A percentile compares a stretch with the other conserved stretches of the same genome.
Conservation (phyloP, 2,797 vertebrate species). For the Moxostoma hubbsi region DNA sequence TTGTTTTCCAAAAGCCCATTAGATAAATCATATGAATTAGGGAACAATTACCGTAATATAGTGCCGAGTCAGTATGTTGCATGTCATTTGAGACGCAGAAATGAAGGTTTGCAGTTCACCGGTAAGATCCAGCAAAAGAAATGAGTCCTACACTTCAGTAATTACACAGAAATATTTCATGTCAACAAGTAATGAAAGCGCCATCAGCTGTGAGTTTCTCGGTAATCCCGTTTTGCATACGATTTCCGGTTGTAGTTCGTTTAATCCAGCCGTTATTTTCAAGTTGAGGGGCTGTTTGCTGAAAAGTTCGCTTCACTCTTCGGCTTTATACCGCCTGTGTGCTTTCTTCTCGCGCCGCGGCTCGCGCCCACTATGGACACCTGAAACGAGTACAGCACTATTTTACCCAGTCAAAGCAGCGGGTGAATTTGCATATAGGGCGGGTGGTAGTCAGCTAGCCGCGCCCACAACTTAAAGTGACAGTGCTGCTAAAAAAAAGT, state of each 20-base stretch:
- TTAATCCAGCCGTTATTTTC: background rate
- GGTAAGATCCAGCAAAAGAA: constrained; percentile 19
- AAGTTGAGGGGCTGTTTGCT: background rate
- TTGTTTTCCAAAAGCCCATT: background rate
- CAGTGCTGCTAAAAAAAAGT: constrained; percentile 45
- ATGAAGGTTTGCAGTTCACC: constrained; percentile 28
- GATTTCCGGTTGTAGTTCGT: too few species aligned
- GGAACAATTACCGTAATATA: constrained; percentile 52
- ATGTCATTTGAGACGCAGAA: constrained; percentile 53
- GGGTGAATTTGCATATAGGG: constrained; percentile 72
- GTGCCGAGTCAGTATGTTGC: constrained; percentile 25
- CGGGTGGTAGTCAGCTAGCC: constrained; percentile 69
- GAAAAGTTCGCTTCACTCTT: constrained; percentile 24
- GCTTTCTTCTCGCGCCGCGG: constrained; percentile 52
- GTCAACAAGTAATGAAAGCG: constrained; percentile 5
- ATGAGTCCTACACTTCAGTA: background rate
- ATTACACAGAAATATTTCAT: constrained; percentile 23
- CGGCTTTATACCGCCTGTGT: constrained; percentile 40
- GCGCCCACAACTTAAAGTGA: constrained; percentile 77
- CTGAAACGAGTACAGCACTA: constrained; percentile 71
- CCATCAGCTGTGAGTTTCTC: background rate
- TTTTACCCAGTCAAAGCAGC: constrained; percentile 64
- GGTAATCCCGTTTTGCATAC: too few species aligned
- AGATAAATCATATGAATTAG: background rate
- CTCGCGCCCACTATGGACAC: constrained; percentile 62